Percentiles rank a stretch among this genome's conserved stretches.
These are phyloP conservation scores for Radopholus similis DNA, from an alignment of 1,140 invertebrate genomes.

Conservation along the genomic window DNA sequence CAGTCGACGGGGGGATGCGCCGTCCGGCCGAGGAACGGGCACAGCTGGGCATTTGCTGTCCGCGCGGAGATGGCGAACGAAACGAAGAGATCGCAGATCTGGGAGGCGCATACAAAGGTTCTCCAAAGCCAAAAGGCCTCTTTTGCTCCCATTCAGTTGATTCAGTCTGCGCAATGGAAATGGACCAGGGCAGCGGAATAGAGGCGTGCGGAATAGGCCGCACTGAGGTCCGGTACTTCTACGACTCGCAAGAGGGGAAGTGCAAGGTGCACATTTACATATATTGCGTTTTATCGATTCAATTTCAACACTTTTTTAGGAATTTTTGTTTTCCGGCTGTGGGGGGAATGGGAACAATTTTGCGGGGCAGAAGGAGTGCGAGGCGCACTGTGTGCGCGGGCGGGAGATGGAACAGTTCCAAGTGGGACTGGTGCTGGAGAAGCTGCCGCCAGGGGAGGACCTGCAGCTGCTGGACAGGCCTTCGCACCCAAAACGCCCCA, in stretches of 20 bases:
- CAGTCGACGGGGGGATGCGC: no score
- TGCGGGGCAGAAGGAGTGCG: conserved; percentile 3
- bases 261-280: conserved; percentile 3
- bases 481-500: no score
- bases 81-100: not conserved
- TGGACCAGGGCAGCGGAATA: not conserved
- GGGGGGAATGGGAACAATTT: conserved; percentile 19
- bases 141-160: not conserved
- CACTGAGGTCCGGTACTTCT: conserved; percentile 1
- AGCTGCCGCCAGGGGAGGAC: not conserved
- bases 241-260: conserved; percentile 2
- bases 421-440: not conserved
- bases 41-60: not conserved
- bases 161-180: no score
- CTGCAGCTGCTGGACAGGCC: no score
- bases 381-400: not conserved
- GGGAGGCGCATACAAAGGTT: not conserved
- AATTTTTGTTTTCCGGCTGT: conserved; percentile 11
- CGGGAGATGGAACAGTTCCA: not conserved
- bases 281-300: not conserved
- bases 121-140: not conserved
- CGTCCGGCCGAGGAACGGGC: not conserved
- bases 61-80: not conserved
- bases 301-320: not conserved
- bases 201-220: not conserved